A percentile compares a stretch with the other conserved stretches of the same genome.
phyloP scores from a whole-genome alignment of 2,113 vertebrate species.

The Progne subis region DNA sequence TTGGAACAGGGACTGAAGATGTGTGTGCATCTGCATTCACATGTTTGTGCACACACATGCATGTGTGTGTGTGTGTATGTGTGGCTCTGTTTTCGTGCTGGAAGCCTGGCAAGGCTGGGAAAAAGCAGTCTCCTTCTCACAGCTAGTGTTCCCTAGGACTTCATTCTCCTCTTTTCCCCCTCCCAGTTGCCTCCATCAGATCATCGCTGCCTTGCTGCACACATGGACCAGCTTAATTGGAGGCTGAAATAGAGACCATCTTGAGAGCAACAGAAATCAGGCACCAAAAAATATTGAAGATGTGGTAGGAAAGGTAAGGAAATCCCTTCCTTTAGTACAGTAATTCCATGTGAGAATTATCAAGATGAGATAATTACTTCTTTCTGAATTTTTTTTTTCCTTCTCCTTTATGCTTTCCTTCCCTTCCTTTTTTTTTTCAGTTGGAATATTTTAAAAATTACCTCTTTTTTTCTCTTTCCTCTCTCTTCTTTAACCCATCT shows the following conservation, averaged over 20 bases:
- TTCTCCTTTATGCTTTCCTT: not conserved
- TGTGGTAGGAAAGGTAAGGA: not conserved
- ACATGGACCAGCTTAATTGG: not conserved
- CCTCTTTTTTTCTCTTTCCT: not conserved
- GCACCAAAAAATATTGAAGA: not conserved
- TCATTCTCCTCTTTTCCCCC: not conserved
- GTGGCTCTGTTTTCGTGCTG: too few species aligned
- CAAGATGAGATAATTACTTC: not conserved
- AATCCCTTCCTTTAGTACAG: not conserved
- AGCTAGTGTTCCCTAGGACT: not conserved
- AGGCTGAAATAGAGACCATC: not conserved
- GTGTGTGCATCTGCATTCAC: not conserved
- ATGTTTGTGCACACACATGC: not conserved
- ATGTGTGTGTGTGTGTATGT: fast-evolving
- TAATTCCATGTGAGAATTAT: not conserved
- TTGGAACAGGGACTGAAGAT: not conserved
- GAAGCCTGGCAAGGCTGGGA: not conserved
- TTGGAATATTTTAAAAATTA: not conserved
- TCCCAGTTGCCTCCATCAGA: not conserved
- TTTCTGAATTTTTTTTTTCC: not conserved
- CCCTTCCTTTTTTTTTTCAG: not conserved
- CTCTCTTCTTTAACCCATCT: not conserved
- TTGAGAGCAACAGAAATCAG: not conserved
- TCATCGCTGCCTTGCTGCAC: not conserved
- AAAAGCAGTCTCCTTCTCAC: not conserved